Base-by-base conservation (phyloP, 2,113 vertebrate species). In the Drymodes brunneopygia region DNA sequence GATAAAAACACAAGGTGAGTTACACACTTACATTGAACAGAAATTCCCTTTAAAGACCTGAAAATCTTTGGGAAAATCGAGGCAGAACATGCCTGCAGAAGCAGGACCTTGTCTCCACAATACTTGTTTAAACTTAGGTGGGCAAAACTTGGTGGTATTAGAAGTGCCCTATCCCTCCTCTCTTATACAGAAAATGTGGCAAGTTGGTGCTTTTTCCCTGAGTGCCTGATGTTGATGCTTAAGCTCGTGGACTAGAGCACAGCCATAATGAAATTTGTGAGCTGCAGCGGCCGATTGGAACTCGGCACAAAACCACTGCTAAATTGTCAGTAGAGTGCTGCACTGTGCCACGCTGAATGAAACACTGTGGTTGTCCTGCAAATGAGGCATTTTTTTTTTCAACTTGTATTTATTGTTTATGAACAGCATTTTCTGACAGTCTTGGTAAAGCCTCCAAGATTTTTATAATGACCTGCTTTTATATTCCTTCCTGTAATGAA, bases 401-500 rank as follows among this genome's bases (percentile, higher is more conserved):
- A 87, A 33, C 42, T 79, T 1, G 0, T 69, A 65, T 92, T 90
- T 95, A 71, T 81, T 79, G 36, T 88, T 92, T 88, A 85, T 86
- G 54, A 85, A 28, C 54, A 88, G 14, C 5, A 2, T 86, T 93
- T 93, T 95, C 86, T 93, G 54, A 60, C 42, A 65, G 51, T 28
- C 80, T 58, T 70, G 48, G 80, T 96, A 82, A 91, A 94, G 12
- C 42, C 56, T 70, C 69, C 27, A 79, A 66, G 50, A 74, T 71
- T 89, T 94, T 82, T 91, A 72, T 81, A 71, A 80, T 56, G 9
- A n/a, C 29, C 36, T 74, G 45, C n/a, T 53, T 92, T 65, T 92
- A 61, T 94, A 77, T 73, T 95, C 20, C 36, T 64, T 16, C 50
- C 29, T 66, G 31, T 83, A 66, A 92, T 40, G 54, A 15, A 54